Evolutionary conservation across 2,888 invertebrate genomes (phyloP).

Genomic region (Meteorus colon): DNA sequence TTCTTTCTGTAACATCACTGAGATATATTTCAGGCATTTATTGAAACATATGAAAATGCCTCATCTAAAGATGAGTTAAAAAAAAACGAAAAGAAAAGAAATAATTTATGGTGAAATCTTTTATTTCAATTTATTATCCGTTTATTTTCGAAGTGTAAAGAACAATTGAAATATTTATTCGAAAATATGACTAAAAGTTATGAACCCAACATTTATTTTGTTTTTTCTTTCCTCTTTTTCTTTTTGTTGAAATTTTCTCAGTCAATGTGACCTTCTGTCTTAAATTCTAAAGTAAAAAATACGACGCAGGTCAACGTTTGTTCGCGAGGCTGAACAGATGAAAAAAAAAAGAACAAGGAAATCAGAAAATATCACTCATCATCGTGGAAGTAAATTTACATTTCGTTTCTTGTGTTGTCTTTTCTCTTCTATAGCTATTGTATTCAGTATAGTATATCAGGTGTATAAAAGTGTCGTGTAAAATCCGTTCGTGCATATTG

Average conservation of each 20-base stretch:
- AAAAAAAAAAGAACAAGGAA: slow-evolving; percentile 1
- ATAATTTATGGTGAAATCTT: no score
- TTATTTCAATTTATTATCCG: no score
- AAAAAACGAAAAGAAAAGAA: no score
- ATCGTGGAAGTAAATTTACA: background rate
- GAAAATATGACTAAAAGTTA: background rate
- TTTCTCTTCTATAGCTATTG: background rate
- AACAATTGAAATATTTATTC: background rate
- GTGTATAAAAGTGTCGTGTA: background rate
- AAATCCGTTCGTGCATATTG: background rate
- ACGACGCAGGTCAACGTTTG: slow-evolving; percentile 14
- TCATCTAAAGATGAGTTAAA: no score
- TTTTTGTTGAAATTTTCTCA: background rate
- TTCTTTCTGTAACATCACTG: no score
- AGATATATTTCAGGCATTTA: no score
- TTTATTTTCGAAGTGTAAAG: background rate
- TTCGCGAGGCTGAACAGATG: slow-evolving; percentile 5
- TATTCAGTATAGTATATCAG: background rate
- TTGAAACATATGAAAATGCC: no score
- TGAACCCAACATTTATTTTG: background rate
- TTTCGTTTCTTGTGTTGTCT: background rate
- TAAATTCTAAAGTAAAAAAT: slow-evolving; percentile 14
- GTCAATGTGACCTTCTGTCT: slow-evolving; percentile 3
- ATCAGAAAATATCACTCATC: background rate
- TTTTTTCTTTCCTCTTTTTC: background rate